Base-by-base conservation (phyloP, 2,888 invertebrate species). In the Agriopis aurantiaria region DNA sequence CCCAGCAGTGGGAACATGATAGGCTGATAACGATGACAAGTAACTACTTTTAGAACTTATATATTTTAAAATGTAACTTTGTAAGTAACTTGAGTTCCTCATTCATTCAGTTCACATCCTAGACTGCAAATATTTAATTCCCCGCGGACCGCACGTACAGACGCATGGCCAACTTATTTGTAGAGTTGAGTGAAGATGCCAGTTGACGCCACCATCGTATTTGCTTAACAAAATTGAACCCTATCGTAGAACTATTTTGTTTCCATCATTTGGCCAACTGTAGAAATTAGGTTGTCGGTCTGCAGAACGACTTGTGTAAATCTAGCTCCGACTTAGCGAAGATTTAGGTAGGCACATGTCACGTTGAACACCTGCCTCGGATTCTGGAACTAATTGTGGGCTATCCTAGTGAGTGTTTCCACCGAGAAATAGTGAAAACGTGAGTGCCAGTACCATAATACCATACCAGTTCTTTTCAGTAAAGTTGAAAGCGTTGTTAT, bases 271-370 rank as follows among this genome's bases (percentile, higher is more conserved):
- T 41, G 4, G 14, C 14, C n/a, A n/a, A 52, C 11, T 56, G 14
- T 41, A 17, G 0, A 10, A 0, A 11, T 11, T 1, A 17, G 9
- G 0, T 41, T 2, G 43, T 43, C 8, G n/a, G 9, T 41, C 14
- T 43, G 56, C 17, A 17, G 45, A 3, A 40, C 8, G 52, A 8
- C 40, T 52, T 49, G 9, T 46, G 45, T 52, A 59, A 53, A 58
- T 65, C 33, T 40, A 63, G 45, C 57, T 12, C 8, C n/a, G 51
- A 57, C 43, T 58, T 43, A 63, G 17, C 48, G 48, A 48, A 64
- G 65, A 65, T 58, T 51, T 58, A 65, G 43, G 51, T 57, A 12
- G 5, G 49, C 56, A 43, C 64, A 56, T 11, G 64, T 41, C 17
- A 12, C 41, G 49, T 48, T 4, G 17, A 12, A 48, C 64, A 64